phyloP scores from a whole-genome alignment of 1,140 invertebrate genomes.

The Hyles euphorbiae region DNA sequence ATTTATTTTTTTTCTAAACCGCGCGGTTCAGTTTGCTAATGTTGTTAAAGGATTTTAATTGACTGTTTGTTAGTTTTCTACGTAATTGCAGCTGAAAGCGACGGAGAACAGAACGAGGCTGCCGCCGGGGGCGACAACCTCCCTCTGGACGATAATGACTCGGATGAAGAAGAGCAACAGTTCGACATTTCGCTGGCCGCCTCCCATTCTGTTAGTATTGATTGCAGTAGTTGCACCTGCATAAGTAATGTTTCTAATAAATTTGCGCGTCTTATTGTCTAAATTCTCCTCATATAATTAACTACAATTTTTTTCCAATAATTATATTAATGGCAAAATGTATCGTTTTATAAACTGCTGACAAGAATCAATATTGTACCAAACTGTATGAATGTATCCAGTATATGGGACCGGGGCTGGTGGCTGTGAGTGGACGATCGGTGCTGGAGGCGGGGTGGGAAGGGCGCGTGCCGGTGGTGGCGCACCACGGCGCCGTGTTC shows the following conservation, averaged over 20 bases:
- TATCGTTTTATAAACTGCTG: too few relatives aligned
- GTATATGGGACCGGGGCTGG: constrained; percentile 51
- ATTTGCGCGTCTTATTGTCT: too few relatives aligned
- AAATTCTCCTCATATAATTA: too few relatives aligned
- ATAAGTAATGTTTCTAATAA: too few relatives aligned
- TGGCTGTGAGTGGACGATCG: constrained; percentile 41
- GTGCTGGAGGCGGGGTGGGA: constrained; percentile 62
- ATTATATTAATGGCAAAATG: too few relatives aligned
- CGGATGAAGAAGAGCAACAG: constrained; percentile 38
- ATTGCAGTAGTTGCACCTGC: too few relatives aligned
- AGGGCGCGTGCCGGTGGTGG: constrained; percentile 49
- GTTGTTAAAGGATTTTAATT: too few relatives aligned
- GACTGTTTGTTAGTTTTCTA: constrained; percentile 2
- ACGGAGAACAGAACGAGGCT: constrained; percentile 12
- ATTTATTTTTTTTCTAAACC: too few relatives aligned
- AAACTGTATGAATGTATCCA: constrained; percentile 12
- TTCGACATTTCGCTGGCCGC: constrained; percentile 74
- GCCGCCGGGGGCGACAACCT: constrained; percentile 11
- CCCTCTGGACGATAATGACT: constrained; percentile 12
- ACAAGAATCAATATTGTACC: too few relatives aligned
- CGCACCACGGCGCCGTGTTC: constrained; percentile 59
- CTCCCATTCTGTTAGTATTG: constrained; percentile 70
- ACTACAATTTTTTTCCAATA: too few relatives aligned
- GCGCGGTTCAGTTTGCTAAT: too few relatives aligned
- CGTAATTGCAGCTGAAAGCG: constrained; percentile 10